A percentile compares a stretch with the other conserved stretches of the same genome.
These are phyloP conservation scores for Cavia porcellus DNA, from an alignment of 2,113 vertebrate species.

Conservation along the genomic window DNA sequence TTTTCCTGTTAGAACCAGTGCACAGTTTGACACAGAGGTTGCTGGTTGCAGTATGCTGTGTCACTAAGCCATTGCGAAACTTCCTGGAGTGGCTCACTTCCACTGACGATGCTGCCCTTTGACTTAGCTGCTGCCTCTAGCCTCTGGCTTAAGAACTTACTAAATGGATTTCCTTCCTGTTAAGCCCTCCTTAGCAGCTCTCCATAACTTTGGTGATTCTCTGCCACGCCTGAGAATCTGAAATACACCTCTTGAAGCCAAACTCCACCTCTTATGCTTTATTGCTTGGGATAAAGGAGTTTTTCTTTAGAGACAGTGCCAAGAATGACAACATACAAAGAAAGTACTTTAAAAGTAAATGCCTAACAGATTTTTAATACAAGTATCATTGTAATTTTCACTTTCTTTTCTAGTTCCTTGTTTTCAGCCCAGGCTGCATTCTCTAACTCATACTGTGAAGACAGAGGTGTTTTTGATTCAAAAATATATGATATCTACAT, in stretches of 20 bases:
- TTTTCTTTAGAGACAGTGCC: constrained; percentile 89
- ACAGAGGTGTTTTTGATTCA: constrained; percentile 84
- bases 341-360: constrained; percentile 82
- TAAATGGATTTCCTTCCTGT: constrained; percentile 25
- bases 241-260: constrained; percentile 80
- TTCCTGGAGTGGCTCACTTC: background rate
- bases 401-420: constrained; percentile 81
- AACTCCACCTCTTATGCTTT: constrained; percentile 79
- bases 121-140: constrained; percentile 28
- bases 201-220: constrained; percentile 8
- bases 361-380: constrained; percentile 84
- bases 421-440: constrained; percentile 83
- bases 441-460: constrained; percentile 86
- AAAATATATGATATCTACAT: constrained; percentile 81
- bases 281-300: constrained; percentile 83
- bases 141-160: constrained; percentile 31
- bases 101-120: background rate
- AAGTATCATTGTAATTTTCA: constrained; percentile 78
- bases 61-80: background rate
- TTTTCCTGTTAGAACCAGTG: background rate
- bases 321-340: constrained; percentile 83
- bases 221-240: constrained; percentile 56
- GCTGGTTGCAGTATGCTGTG: rapidly evolving
- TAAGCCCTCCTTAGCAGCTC: background rate
- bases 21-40: background rate